A percentile compares a stretch with the other conserved stretches of the same genome.
Conservation (phyloP, 2,797 vertebrate genomes). For the Chanos chanos region DNA sequence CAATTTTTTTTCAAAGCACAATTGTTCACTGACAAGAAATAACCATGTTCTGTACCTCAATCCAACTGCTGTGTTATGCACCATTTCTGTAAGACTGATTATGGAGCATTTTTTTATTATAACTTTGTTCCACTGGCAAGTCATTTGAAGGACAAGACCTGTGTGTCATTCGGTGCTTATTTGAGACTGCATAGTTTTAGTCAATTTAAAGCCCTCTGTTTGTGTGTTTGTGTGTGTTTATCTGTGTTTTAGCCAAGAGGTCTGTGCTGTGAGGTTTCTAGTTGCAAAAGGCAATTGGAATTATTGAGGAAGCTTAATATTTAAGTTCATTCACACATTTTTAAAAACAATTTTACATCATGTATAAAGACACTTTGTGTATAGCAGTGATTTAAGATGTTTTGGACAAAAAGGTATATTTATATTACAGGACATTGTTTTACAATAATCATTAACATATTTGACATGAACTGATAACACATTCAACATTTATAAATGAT, state of each 20-base stretch:
- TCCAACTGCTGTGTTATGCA: slow-evolving; percentile 12
- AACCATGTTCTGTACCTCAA: slow-evolving; percentile 38
- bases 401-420: slow-evolving; percentile 4
- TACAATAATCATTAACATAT: no score
- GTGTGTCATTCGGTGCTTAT: neutral
- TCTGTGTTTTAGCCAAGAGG: no score
- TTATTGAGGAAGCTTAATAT: slow-evolving; percentile 64
- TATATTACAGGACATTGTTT: no score
- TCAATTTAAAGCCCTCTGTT: no score
- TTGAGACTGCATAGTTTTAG: no score
- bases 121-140: slow-evolving; percentile 4
- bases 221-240: no score
- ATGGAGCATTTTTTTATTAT: neutral
- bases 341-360: slow-evolving; percentile 54
- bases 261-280: slow-evolving; percentile 39
- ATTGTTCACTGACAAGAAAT: neutral
- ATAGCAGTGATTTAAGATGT: neutral
- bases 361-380: slow-evolving; percentile 33
- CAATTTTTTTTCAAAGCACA: no score
- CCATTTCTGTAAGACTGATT: neutral
- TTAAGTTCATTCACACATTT: slow-evolving; percentile 60
- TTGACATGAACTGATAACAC: no score
- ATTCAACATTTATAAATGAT: no score
- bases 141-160: slow-evolving; percentile 24
- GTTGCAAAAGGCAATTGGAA: slow-evolving; percentile 52